phyloP scores from a whole-genome alignment of 1,140 invertebrate genomes.

The Caerostris darwini region DNA sequence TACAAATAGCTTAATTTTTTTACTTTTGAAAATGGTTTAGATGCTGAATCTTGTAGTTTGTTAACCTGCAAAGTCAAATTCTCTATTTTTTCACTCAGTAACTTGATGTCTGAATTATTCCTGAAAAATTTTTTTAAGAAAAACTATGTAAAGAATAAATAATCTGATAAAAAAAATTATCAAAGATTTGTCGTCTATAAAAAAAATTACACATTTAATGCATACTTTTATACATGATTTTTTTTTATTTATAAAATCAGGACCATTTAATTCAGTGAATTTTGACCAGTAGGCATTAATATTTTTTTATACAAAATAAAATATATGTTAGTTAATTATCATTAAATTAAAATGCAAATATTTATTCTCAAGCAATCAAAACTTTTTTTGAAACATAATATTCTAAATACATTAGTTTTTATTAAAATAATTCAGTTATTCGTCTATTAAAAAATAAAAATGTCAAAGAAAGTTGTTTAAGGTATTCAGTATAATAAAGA shows the following conservation, averaged over 20 bases:
- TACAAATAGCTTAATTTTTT: conserved; percentile 94
- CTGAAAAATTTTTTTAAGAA: not conserved
- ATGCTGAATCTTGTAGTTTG: conserved; percentile 80
- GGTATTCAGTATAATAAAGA: too few relatives aligned
- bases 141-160: not conserved
- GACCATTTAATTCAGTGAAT: not conserved
- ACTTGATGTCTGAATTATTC: not conserved
- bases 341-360: too few relatives aligned
- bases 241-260: not conserved
- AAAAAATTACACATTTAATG: not conserved
- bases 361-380: too few relatives aligned
- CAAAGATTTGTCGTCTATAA: not conserved
- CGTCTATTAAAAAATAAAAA: too few relatives aligned
- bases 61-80: conserved; percentile 75
- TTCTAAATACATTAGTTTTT: too few relatives aligned
- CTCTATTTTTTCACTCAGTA: conserved; percentile 64
- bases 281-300: too few relatives aligned
- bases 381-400: too few relatives aligned
- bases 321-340: too few relatives aligned
- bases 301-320: not conserved
- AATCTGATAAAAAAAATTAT: not conserved
- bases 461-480: too few relatives aligned
- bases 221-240: too few relatives aligned
- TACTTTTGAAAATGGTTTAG: conserved; percentile 94
- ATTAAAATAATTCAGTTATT: too few relatives aligned